phyloP scores from a whole-genome alignment of 1,140 invertebrate genomes.

The Grapholita molesta region DNA sequence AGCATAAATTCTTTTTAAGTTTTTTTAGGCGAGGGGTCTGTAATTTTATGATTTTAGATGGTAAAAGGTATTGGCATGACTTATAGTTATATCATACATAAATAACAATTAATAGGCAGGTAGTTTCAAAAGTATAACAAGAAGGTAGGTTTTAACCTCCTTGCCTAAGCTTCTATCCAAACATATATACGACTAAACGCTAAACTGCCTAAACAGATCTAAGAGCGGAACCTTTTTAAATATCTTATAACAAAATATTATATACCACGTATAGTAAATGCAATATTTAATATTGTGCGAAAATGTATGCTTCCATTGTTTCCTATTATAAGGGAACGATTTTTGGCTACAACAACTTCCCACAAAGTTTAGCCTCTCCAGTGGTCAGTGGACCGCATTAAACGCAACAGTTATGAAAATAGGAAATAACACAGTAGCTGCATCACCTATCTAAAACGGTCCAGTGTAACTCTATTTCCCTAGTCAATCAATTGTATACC shows the following conservation, averaged over 20 bases:
- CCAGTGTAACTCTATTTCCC: background rate
- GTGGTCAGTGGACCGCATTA: conserved; percentile 59
- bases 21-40: background rate
- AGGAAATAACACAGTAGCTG: conserved; percentile 55
- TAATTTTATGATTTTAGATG: background rate
- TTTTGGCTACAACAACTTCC: conserved; percentile 43
- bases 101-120: too few species aligned
- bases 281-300: background rate
- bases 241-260: background rate
- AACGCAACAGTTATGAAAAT: conserved; percentile 65
- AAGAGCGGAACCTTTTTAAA: background rate
- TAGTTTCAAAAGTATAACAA: too few species aligned
- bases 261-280: background rate
- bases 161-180: too few species aligned
- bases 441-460: conserved; percentile 49
- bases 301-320: conserved; percentile 17
- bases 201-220: too few species aligned
- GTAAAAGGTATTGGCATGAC: too few species aligned
- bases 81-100: too few species aligned
- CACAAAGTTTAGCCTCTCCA: conserved; percentile 54
- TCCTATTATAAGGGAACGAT: background rate
- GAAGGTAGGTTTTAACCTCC: too few species aligned
- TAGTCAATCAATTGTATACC: background rate
- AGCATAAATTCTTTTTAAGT: background rate
- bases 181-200: too few species aligned